Evolutionary conservation across 2,888 invertebrate genomes (phyloP).

Genomic region (Limnephilus lunatus): DNA sequence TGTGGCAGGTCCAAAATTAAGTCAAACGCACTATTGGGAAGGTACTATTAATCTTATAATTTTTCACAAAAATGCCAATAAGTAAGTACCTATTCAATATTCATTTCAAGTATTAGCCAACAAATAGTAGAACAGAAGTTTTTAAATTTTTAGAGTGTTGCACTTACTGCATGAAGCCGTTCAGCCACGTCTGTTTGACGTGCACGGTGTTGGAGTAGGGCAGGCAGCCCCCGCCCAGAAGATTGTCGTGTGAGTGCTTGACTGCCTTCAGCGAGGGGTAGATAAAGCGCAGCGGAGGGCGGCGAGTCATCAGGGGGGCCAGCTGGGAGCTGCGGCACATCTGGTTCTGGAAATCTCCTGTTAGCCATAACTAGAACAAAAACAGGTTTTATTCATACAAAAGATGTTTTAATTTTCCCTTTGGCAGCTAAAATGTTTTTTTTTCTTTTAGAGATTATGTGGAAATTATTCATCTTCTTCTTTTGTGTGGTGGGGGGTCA

Average conservation of each 20-base stretch:
- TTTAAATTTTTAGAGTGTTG: not conserved
- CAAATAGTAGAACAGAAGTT: not conserved
- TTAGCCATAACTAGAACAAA: constrained; percentile 81
- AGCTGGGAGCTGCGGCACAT: constrained; percentile 73
- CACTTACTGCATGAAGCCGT: constrained; percentile 83
- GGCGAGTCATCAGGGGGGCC: constrained; percentile 70
- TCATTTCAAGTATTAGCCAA: not conserved
- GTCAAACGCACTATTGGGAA: too few species aligned
- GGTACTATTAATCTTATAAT: too few species aligned
- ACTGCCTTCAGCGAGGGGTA: constrained; percentile 93
- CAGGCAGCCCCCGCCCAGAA: constrained; percentile 91
- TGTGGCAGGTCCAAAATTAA: too few species aligned
- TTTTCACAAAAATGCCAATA: too few species aligned
- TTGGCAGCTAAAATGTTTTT: not conserved
- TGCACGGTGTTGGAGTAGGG: constrained; percentile 89
- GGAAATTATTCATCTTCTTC: too few species aligned
- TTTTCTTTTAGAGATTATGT: not conserved
- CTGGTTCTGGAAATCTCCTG: constrained; percentile 83
- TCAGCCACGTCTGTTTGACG: constrained; percentile 91
- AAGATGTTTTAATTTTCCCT: not conserved
- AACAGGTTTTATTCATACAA: constrained; percentile 2
- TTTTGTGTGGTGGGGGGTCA: too few species aligned
- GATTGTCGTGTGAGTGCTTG: constrained; percentile 88
- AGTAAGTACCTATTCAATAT: too few species aligned
- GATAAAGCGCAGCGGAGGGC: constrained; percentile 79